Evolutionary conservation across 2,888 invertebrate genomes (phyloP), one percentile per base, ranked within the genome.

Genomic region (Deilephila elpenor): DNA sequence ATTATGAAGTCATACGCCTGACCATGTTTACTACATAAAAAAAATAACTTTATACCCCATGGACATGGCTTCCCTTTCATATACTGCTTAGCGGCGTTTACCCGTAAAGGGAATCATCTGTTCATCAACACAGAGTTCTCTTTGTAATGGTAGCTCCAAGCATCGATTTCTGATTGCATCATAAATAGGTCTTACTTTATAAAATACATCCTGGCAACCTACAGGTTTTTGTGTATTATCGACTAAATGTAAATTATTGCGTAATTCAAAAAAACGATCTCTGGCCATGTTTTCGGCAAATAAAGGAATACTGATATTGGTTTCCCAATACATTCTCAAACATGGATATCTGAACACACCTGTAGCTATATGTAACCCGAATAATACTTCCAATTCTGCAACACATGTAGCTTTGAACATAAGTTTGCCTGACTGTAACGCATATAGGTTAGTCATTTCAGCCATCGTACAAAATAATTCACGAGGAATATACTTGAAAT

Each of bases 31-130:
- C 53, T 19, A 53, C 53, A 53, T 19, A 53, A 19, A 19, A 53
- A 53, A 19, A 53, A 53, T 19, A 83, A 70, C 29, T 53, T 53
- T 17, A 53, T 53, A 19, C 53, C 53, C 53, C 53, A 53, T 53
- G 53, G 53, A 53, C 53, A 53, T 19, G 53, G 53, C 19, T 53
- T 53, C 19, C 53, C 53, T 53, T 53, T 53, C 19, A 53, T 19
- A 53, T 80, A 80, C 20, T 79, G 78, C 44, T 79, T 79, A 59
- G 78, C 78, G 37, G 56, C 72, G 76, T 76, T 72, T 82, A 29
- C 80, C 80, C 7, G 79, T 79, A 61, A 81, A 82, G 75, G 81
- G 81, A 74, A 80, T 77, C 3, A 81, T 83, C 61, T 83, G 80
- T 59, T 81, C 82, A 77, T 81, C 80, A 77, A 81, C 78, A 29